Evolutionary conservation across 2,113 vertebrate genomes (phyloP), one percentile per base, ranked within the genome.

Genomic region (Mystacornis crossleyi): DNA sequence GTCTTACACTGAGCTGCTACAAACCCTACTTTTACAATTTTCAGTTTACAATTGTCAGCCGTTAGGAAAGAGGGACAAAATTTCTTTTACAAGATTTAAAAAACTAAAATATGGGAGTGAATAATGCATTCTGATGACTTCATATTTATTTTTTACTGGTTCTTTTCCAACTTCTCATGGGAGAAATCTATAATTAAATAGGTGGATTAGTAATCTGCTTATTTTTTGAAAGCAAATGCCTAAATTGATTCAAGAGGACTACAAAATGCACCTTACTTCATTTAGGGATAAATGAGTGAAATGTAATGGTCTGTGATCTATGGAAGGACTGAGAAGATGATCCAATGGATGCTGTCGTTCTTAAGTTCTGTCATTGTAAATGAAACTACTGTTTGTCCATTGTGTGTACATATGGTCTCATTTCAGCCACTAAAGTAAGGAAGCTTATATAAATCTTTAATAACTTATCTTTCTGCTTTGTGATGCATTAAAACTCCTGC

Each of bases 361-460:
- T 61, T 53, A 88, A 48, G 17, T 58, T 87, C 55, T 19, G 6
- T 40, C 53, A 67, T 12, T 65, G 47, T 62, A 93, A 89, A 73
- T 71, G 43, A 92, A 92, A 93, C 26, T 87, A 8, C 31, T 23
- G 14, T 89, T 90, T 38, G 65, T 38, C 82, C 53, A 33, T 6
- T 74, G 21, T 33, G n/a, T 18, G 34, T 23, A 73, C 65, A 60
- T 34, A 84, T 19, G 74, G 67, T 60, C 50, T 74, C 40, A 64
- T 74, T 93, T 89, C 69, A 73, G 72, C 36, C 69, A 61, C 88
- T 86, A 38, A 94, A 90, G 18, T 78, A 90, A 84, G 75, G 48
- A 74, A 94, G 55, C 48, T 84, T 84, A 65, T 36, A 96, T 90
- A 81, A 89, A 95, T 93, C 80, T 94, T 96, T 89, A 89, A 93